A percentile compares a stretch with the other conserved stretches of the same genome.
Evolutionary conservation across 2,113 vertebrate species (phyloP).

Genomic region (Sorex fumeus): DNA sequence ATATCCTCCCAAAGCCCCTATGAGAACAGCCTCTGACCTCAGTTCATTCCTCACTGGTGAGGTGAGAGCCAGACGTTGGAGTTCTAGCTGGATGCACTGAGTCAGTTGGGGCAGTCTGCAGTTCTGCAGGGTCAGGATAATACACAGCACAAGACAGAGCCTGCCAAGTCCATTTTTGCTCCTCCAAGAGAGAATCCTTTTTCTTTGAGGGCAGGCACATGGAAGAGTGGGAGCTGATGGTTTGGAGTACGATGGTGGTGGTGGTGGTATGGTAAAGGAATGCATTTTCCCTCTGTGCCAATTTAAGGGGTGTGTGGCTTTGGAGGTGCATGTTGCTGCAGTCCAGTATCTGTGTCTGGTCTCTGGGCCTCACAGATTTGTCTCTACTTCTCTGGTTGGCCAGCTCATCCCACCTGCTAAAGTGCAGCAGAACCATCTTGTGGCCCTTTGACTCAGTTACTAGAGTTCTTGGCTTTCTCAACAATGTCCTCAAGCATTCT

Average conservation of each 20-base stretch:
- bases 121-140: constrained; percentile 21
- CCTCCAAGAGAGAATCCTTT: not conserved
- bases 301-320: not conserved
- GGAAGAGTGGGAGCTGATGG: not conserved
- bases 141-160: not conserved
- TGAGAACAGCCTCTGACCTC: constrained; percentile 1
- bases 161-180: not conserved
- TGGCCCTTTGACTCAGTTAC: not conserved
- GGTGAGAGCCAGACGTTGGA: not conserved
- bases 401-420: not conserved
- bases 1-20: not conserved
- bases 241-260: not conserved
- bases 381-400: not conserved
- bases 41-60: constrained; percentile 24
- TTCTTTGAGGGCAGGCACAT: not conserved
- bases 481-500: no score
- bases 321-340: not conserved
- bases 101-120: not conserved
- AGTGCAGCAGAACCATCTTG: not conserved
- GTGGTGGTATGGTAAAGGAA: not conserved
- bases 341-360: not conserved
- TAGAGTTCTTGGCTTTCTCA: not conserved
- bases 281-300: no score
- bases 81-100: not conserved
- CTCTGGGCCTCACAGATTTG: not conserved